Conservation (phyloP, 2,888 invertebrate genomes). For the Sinhomidia bicolor region DNA sequence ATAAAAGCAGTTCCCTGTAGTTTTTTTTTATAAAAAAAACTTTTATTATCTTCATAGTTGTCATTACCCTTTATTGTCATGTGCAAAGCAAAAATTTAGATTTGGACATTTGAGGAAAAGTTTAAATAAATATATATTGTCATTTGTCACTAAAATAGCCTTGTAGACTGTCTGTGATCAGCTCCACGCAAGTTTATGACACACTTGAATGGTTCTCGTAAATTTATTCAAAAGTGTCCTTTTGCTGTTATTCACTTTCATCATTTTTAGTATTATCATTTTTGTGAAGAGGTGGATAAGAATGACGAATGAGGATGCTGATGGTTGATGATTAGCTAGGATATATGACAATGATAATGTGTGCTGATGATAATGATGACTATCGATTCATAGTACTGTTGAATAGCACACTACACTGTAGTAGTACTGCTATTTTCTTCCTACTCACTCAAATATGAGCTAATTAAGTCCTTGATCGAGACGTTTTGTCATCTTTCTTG, state of each 20-base stretch:
- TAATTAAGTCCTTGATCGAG: conserved; percentile 50
- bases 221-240: conserved; percentile 9
- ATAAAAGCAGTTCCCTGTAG: conserved; percentile 30
- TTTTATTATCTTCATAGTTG: conserved; percentile 12
- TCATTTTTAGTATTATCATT: not conserved
- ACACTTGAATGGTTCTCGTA: conserved; percentile 24
- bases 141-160: conserved; percentile 17
- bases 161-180: not conserved
- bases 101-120: not conserved
- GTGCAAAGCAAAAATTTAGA: not conserved
- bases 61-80: conserved; percentile 35
- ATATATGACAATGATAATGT: not conserved
- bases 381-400: conserved; percentile 14
- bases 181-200: conserved; percentile 15
- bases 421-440: not conserved
- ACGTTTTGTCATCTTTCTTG: conserved; percentile 17
- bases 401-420: not conserved
- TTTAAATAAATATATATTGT: not conserved
- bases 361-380: not conserved
- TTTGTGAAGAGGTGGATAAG: conserved; percentile 27
- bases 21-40: not conserved
- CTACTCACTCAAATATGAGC: conserved; percentile 7
- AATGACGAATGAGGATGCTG: conserved; percentile 30
- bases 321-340: not conserved
- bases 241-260: not conserved